Evolutionary conservation across 2,888 invertebrate genomes (phyloP).

Genomic region (Drosophila infuscata): DNA sequence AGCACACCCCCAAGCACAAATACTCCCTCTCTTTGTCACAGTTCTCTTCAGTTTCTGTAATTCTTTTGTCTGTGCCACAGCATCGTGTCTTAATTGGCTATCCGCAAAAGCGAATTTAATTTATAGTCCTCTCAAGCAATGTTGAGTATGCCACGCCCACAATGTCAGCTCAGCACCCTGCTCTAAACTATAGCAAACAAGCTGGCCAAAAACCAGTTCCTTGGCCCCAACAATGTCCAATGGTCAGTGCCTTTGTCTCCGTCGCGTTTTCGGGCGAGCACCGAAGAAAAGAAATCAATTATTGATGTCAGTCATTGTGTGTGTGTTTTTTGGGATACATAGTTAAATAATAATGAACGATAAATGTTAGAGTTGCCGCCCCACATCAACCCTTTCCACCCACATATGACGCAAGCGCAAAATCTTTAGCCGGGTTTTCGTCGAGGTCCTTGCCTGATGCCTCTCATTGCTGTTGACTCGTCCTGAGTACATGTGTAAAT

Average conservation of each 20-base stretch:
- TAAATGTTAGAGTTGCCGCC: constrained; percentile 75
- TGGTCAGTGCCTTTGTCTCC: constrained; percentile 38
- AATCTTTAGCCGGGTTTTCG: neutral
- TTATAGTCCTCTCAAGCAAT: constrained; percentile 62
- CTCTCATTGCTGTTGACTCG: constrained; percentile 50
- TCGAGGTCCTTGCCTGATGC: constrained; percentile 35
- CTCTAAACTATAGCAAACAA: constrained; percentile 52
- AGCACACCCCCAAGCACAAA: constrained; percentile 1
- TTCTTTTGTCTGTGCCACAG: constrained; percentile 5
- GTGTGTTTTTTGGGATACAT: constrained; percentile 33
- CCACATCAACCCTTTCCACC: constrained; percentile 19
- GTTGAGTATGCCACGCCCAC: constrained; percentile 49
- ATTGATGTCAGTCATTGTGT: constrained; percentile 35
- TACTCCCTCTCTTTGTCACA: constrained; percentile 2
- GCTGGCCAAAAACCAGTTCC: constrained; percentile 40
- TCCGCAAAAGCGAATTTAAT: constrained; percentile 68
- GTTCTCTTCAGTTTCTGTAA: neutral
- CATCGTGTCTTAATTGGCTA: constrained; percentile 63
- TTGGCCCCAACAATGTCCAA: constrained; percentile 44
- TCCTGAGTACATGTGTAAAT: constrained; percentile 77
- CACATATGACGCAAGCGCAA: constrained; percentile 6
- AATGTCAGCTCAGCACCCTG: constrained; percentile 31
- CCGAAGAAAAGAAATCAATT: constrained; percentile 70
- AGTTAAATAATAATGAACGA: constrained; percentile 80
- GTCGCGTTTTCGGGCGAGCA: constrained; percentile 24